Evolutionary conservation across 2,888 invertebrate genomes (phyloP).

Genomic region (Dorcus parallelipipedus): DNA sequence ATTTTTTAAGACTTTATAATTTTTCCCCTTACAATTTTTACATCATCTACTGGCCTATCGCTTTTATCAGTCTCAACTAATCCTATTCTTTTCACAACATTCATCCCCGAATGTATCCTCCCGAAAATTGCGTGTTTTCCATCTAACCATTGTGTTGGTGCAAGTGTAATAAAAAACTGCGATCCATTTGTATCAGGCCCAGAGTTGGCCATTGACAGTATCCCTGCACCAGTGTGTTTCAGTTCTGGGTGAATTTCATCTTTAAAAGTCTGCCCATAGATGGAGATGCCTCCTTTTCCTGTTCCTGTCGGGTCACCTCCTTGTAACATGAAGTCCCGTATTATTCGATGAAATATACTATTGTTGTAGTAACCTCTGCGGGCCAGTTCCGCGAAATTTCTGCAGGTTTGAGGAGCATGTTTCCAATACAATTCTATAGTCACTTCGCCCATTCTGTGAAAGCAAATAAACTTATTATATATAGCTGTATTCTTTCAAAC

Average conservation of each 20-base stretch:
- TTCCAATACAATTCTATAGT: constrained; percentile 96
- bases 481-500: too few species aligned
- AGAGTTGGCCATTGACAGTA: constrained; percentile 97
- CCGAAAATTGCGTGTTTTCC: constrained; percentile 98
- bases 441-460: constrained; percentile 86
- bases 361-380: constrained; percentile 94
- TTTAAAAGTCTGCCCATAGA: constrained; percentile 91
- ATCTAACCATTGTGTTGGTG: constrained; percentile 97
- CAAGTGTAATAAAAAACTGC: constrained; percentile 96
- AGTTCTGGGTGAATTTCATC: constrained; percentile 94
- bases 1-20: constrained; percentile 45
- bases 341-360: constrained; percentile 94
- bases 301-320: constrained; percentile 94
- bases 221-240: constrained; percentile 90
- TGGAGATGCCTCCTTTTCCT: constrained; percentile 93
- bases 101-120: constrained; percentile 82
- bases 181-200: constrained; percentile 96
- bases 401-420: constrained; percentile 94
- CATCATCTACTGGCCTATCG: constrained; percentile 87
- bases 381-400: constrained; percentile 94
- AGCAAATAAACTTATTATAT: constrained; percentile 3
- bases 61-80: constrained; percentile 90
- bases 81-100: constrained; percentile 87
- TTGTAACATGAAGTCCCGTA: constrained; percentile 91
- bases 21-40: constrained; percentile 68